Base-by-base conservation (phyloP, 1,140 invertebrate genomes). In the Drosophila ogumai region DNA sequence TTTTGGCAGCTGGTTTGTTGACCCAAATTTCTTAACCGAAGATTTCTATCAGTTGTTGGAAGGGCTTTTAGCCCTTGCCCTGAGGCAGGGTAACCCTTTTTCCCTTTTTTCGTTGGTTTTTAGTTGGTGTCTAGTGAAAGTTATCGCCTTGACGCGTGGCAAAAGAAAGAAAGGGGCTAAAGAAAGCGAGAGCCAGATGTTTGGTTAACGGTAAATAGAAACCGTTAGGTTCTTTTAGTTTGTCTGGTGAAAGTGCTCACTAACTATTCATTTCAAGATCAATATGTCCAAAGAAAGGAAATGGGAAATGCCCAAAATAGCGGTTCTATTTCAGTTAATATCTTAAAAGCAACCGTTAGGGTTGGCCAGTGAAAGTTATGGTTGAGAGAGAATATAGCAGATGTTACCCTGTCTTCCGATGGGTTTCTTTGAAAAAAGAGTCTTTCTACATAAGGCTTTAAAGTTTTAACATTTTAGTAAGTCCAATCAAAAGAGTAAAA, bases 1-100 rank as follows among this genome's bases (percentile, higher is more conserved):
- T 57, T 41, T 73, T 75, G 72, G 73, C 73, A 75, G 73, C 71
- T 75, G 73, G 73, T 75, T 55, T 64, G 72, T 75, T 75, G 73
- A 75, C 73, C 73, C 72, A 75, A 75, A 66, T 75, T 75, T 75
- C 73, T 59, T 47, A 76, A 58, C 61, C 46, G 74, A 77, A 76
- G 79, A 64, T 86, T 82, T 63, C 67, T 81, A 74, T 80, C 82
- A 64, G 55, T 54, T 22, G 17, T 8, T 13, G 34, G 32, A 22
- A 52, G 17, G 49, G 25, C 31, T 66, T 50, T n/a, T 32, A 57
- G 55, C 34, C 41, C 43, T 17, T 47, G 28, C 59, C 65, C 50
- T 19, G 13, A 25, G 61, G 65, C 22, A 25, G 32, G 41, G 50
- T 13, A 59, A 73, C 67, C 69, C 67, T 59, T 50, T 57, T 15